Evolutionary conservation across 2,113 vertebrate genomes (phyloP).

Genomic region (Columba janthina): DNA sequence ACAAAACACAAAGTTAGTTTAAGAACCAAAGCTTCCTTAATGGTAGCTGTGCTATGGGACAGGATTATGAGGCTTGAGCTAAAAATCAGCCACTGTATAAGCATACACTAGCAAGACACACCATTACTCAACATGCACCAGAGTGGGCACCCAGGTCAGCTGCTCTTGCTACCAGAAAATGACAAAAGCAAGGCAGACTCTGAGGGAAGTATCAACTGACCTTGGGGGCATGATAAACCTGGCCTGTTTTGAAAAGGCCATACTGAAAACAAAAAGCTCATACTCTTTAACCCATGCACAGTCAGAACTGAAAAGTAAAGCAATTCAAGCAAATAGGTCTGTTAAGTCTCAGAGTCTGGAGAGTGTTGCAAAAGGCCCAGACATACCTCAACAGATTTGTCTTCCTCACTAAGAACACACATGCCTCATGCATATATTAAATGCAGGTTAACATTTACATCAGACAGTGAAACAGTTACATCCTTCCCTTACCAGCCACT

Average conservation of each 20-base stretch:
- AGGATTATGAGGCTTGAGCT: background rate
- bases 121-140: background rate
- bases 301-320: background rate
- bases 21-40: background rate
- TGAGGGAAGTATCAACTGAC: background rate
- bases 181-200: constrained; percentile 28
- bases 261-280: background rate
- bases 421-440: constrained; percentile 60
- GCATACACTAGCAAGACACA: background rate
- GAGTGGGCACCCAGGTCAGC: background rate
- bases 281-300: constrained; percentile 13
- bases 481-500: constrained; percentile 57
- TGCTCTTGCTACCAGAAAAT: constrained; percentile 26
- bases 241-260: constrained; percentile 1
- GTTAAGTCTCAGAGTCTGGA: constrained; percentile 15
- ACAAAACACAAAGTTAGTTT: background rate
- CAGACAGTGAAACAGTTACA: constrained; percentile 5
- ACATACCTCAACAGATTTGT: background rate
- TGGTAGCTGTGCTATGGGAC: background rate
- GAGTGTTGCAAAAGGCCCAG: background rate
- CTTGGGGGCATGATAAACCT: background rate
- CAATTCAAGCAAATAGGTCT: background rate
- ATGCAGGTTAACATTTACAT: constrained; percentile 29
- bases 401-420: background rate
- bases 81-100: background rate